Conservation (phyloP, 1,140 invertebrate genomes). For the Drosophila lacertosa region DNA sequence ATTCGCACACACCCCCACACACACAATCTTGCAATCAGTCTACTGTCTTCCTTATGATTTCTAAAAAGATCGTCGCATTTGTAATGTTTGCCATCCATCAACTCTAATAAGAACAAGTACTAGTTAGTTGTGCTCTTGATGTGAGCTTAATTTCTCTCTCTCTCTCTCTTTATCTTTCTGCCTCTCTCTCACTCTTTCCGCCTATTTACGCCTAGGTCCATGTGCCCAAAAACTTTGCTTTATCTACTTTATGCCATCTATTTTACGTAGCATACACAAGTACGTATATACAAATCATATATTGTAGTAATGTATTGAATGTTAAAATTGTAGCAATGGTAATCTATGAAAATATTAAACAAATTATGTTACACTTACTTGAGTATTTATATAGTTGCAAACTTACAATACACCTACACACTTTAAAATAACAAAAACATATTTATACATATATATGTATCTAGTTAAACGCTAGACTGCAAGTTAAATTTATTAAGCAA, state of each 20-base stretch:
- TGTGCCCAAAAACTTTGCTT: constrained; percentile 49
- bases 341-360: constrained; percentile 68
- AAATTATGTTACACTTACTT: constrained; percentile 77
- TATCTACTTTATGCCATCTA: constrained; percentile 70
- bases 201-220: constrained; percentile 20
- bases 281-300: constrained; percentile 53
- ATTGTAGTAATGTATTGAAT: constrained; percentile 77
- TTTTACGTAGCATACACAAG: constrained; percentile 43
- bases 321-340: constrained; percentile 70
- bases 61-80: constrained; percentile 53
- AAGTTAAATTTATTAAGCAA: constrained; percentile 73
- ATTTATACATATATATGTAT: constrained; percentile 57
- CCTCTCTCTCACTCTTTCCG: constrained; percentile 8
- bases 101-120: constrained; percentile 21
- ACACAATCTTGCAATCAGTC: constrained; percentile 1
- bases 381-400: constrained; percentile 74
- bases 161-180: constrained; percentile 8
- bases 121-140: constrained; percentile 22
- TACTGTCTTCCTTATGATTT: constrained; percentile 44
- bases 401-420: constrained; percentile 48
- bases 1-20: not conserved
- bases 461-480: constrained; percentile 78
- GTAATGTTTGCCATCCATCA: constrained; percentile 77
- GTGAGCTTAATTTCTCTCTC: constrained; percentile 17
- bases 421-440: constrained; percentile 36